Base-by-base conservation (phyloP, 2,113 vertebrate genomes). In the Orycteropus afer region DNA sequence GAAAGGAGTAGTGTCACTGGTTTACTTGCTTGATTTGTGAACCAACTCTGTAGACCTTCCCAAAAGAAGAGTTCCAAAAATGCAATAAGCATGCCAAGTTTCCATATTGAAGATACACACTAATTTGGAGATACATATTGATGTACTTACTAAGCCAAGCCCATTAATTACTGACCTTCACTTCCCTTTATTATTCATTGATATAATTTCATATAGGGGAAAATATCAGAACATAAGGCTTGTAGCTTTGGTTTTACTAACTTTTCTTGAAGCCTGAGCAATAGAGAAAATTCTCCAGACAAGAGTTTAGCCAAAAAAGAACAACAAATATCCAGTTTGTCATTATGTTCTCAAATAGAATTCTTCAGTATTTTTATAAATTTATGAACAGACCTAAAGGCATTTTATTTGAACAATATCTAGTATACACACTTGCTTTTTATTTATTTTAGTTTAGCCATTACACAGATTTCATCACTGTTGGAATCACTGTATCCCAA, bases 321-420 rank as follows among this genome's bases (percentile, higher is more conserved):
- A 74, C 55, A 69, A 61, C 65, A 83, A 89, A 55, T 7, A 69
- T 49, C 17, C 12, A 63, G 12, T n/a, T 88, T 17, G 6, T 14
- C 40, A 81, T 27, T 86, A 7, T 69, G 37, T 67, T 84, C 23
- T 89, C 45, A 89, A 82, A 32, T 8, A 78, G 91, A 69, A 45
- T 95, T 94, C 45, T 65, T 86, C 89, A 86, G 80, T 95, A 88
- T 83, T 93, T 94, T 93, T 86, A 95, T 77, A 69, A 86, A 94
- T 81, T 83, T 93, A 61, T 34, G 14, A 93, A 78, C 14, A 77
- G 7, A 10, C 78, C 40, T 91, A 65, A 96, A 85, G 45, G 8
- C 53, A 82, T 71, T 85, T n/a, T 81, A 22, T 34, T 81, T 85
- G 61, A 89, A 78, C 71, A 90, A 79, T n/a, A 59, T 83, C 91